phyloP scores from a whole-genome alignment of 2,113 vertebrate genomes.

The Burhinus bistriatus region DNA sequence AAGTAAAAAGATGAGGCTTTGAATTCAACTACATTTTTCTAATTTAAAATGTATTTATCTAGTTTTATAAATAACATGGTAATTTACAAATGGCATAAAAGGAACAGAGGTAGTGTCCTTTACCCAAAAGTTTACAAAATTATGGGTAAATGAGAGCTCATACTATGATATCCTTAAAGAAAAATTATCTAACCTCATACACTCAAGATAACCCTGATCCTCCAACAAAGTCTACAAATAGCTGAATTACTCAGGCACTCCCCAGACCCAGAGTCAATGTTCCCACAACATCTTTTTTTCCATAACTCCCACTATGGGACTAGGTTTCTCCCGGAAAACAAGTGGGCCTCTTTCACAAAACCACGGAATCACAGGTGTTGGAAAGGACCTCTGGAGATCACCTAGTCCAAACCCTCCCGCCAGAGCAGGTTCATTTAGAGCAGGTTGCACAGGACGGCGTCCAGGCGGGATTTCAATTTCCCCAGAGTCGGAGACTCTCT shows the following conservation, averaged over 20 bases:
- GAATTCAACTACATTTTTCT: neutral
- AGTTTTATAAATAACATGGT: neutral
- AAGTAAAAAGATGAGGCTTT: neutral
- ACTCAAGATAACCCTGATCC: neutral
- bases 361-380: no score
- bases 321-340: neutral
- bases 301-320: fast-evolving
- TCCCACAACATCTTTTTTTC: neutral
- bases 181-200: neutral
- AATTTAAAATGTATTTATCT: neutral
- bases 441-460: no score
- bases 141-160: neutral
- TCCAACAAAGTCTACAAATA: neutral
- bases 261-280: neutral
- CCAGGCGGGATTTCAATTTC: no score
- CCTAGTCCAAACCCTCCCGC: no score
- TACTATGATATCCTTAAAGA: neutral
- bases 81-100: neutral
- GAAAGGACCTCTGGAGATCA: no score
- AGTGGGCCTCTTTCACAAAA: neutral
- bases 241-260: neutral
- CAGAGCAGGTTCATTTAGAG: no score
- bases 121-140: neutral
- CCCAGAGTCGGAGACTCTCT: no score
- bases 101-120: neutral